A percentile compares a stretch with the other conserved stretches of the same genome.
These are phyloP conservation scores for Barbus barbus DNA, from an alignment of 2,113 vertebrate genomes.

Conservation along the genomic window DNA sequence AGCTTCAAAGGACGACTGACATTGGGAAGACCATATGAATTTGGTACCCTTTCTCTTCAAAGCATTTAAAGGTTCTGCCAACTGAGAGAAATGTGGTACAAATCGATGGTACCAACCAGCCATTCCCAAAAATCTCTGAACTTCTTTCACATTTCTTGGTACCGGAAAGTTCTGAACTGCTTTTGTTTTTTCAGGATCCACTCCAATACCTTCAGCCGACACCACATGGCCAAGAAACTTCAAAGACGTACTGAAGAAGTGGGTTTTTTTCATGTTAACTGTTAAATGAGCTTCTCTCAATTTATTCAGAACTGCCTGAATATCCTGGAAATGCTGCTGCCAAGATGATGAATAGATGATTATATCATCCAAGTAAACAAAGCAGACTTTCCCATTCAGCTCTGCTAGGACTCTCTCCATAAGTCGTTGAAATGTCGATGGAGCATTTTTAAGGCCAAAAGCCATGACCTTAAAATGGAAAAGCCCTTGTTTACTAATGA, in stretches of 20 bases:
- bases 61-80: background rate
- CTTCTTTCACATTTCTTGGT: too few relatives aligned
- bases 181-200: background rate
- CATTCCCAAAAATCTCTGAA: too few relatives aligned
- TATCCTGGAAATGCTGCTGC: too few relatives aligned
- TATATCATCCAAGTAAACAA: background rate
- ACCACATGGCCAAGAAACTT: background rate
- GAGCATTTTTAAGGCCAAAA: background rate
- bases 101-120: background rate
- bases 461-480: background rate
- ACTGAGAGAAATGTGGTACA: background rate
- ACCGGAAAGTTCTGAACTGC: background rate
- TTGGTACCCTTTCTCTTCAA: background rate
- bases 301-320: too few relatives aligned
- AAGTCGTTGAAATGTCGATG: background rate
- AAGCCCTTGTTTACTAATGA: background rate
- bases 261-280: constrained; percentile 1
- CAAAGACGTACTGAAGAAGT: background rate
- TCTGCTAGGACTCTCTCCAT: background rate
- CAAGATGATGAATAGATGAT: too few relatives aligned
- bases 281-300: background rate
- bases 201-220: background rate
- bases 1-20: background rate
- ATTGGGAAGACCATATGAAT: background rate
- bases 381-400: background rate